Conservation (phyloP, 2,113 vertebrate species). For the Acanthisitta chloris region DNA sequence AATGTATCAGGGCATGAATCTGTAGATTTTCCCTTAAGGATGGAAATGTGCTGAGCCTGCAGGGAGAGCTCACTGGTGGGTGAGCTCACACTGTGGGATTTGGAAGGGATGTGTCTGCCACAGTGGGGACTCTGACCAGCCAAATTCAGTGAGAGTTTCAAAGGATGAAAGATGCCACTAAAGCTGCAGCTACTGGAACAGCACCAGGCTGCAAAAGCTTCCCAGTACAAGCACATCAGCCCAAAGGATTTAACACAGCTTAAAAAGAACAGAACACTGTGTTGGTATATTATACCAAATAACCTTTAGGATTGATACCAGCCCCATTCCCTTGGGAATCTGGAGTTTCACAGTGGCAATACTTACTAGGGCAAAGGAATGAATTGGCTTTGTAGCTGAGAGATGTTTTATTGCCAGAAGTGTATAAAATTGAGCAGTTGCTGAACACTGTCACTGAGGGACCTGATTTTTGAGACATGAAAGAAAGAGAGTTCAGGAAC, state of each 20-base stretch:
- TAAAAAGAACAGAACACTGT: not conserved
- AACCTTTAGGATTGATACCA: not conserved
- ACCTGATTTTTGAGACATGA: not conserved
- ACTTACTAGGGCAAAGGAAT: not conserved
- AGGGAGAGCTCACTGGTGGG: not conserved
- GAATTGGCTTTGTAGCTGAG: not conserved
- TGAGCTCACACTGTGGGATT: not conserved
- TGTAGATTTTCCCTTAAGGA: not conserved
- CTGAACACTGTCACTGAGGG: not conserved
- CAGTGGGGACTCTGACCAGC: not conserved
- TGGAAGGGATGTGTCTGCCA: not conserved
- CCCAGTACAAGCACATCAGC: not conserved
- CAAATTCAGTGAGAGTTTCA: not conserved
- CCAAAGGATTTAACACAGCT: not conserved
- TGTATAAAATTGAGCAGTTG: not conserved
- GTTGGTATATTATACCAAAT: not conserved
- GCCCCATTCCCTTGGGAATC: not conserved
- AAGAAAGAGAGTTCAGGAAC: not conserved
- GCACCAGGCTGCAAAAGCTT: not conserved
- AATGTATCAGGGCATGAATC: not conserved
- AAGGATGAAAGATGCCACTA: not conserved
- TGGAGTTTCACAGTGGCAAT: not conserved
- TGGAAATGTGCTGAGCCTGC: slow-evolving; percentile 20
- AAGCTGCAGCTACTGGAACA: not conserved
- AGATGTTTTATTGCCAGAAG: not conserved